Conservation (phyloP, 2,113 vertebrate species). For the Eonycteris spelaea region DNA sequence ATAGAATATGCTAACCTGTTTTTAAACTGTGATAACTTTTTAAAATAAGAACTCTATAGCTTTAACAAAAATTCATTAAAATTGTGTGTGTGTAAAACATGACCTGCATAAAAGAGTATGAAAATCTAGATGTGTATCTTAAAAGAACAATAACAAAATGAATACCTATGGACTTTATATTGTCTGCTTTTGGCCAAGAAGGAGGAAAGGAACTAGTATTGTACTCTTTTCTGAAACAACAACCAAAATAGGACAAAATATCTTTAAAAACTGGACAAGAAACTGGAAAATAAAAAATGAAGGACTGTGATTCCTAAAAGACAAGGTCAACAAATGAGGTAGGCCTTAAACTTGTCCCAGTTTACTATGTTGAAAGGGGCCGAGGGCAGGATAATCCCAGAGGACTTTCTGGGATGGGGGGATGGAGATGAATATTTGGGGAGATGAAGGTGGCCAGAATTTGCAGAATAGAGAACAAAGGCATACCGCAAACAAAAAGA, state of each 20-base stretch:
- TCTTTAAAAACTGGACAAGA: neutral
- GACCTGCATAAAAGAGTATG: neutral
- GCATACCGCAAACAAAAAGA: neutral
- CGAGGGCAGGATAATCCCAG: neutral
- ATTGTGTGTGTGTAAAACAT: neutral
- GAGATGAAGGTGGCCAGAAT: neutral
- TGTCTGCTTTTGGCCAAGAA: neutral
- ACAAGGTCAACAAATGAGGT: neutral
- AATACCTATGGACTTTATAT: neutral
- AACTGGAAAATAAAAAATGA: neutral
- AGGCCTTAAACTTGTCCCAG: neutral
- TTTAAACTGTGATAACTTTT: neutral
- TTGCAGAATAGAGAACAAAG: neutral
- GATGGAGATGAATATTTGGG: neutral
- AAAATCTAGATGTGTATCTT: neutral
- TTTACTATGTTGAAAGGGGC: neutral
- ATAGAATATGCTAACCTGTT: neutral
- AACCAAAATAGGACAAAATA: neutral
- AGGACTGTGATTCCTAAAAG: neutral
- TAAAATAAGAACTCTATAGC: neutral
- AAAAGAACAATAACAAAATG: neutral
- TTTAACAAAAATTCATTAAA: neutral
- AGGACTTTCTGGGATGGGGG: neutral
- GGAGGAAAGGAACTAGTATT: neutral
- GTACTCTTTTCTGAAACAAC: neutral